Percentiles rank a stretch among this genome's conserved stretches.
phyloP scores from a whole-genome alignment of 2,888 invertebrate species.

The Rhaphigaster nebulosa region DNA sequence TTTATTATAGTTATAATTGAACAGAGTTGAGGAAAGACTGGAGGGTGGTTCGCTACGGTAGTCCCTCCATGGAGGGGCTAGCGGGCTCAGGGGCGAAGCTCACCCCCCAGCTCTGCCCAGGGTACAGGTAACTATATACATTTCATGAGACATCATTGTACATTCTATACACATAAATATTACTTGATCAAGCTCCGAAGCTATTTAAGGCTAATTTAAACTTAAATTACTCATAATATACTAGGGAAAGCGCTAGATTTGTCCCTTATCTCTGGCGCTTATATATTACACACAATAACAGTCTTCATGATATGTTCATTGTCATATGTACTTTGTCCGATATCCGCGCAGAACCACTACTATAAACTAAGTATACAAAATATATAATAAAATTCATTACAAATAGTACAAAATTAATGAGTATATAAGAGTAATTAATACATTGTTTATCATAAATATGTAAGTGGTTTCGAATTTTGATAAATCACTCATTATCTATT shows the following conservation, averaged over 20 bases:
- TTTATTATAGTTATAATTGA: conserved; percentile 48
- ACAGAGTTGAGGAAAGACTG: conserved; percentile 32
- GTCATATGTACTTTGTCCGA: conserved; percentile 54
- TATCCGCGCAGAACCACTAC: conserved; percentile 42
- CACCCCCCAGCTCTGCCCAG: conserved; percentile 7
- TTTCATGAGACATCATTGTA: not conserved
- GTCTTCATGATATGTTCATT: conserved; percentile 59
- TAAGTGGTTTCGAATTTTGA: conserved; percentile 4
- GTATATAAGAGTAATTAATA: conserved; percentile 36
- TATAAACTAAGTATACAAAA: conserved; percentile 55
- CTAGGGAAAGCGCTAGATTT: conserved; percentile 31
- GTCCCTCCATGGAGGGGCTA: conserved; percentile 8
- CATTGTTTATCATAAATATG: conserved; percentile 22
- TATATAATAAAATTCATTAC: conserved; percentile 53
- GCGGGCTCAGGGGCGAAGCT: conserved; percentile 45
- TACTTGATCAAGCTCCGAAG: conserved; percentile 42
- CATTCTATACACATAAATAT: conserved; percentile 52
- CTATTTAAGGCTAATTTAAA: conserved; percentile 43
- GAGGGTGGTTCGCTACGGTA: conserved; percentile 41
- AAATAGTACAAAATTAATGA: conserved; percentile 51
- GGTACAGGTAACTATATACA: conserved; percentile 1
- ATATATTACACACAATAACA: conserved; percentile 50
- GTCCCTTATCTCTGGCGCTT: conserved; percentile 32
- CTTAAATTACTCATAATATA: conserved; percentile 38
- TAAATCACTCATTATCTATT: conserved; percentile 11